Percentiles rank a stretch among this genome's conserved stretches.
Conservation (phyloP, 2,797 vertebrate genomes). For the Poecilia velifera region DNA sequence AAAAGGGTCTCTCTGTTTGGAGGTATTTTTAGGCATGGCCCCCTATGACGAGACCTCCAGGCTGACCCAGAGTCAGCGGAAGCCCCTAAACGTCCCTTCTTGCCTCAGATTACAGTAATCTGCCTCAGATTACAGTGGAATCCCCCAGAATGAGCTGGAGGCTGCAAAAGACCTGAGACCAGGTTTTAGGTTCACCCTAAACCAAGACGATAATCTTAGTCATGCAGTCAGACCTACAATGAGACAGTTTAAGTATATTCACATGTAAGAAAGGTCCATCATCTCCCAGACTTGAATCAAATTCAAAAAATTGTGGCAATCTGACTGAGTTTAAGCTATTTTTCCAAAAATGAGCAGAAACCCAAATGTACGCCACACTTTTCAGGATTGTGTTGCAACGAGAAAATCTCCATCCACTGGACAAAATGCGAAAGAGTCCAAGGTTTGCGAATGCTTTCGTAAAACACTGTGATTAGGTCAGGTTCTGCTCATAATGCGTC, state of each 20-base stretch:
- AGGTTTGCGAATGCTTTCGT: background rate
- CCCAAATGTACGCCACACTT: background rate
- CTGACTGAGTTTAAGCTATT: background rate
- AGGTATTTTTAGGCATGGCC: background rate
- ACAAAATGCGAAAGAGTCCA: background rate
- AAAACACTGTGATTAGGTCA: constrained; percentile 21
- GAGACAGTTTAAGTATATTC: background rate
- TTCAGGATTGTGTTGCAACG: background rate
- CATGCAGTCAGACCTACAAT: background rate
- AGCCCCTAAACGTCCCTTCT: background rate
- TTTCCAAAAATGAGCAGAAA: background rate
- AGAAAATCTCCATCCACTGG: background rate
- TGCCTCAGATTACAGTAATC: background rate
- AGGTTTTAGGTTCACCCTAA: background rate
- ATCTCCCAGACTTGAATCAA: background rate
- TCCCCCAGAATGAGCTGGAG: background rate
- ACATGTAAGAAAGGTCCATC: background rate
- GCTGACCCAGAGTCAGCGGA: background rate
- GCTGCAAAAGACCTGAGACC: background rate
- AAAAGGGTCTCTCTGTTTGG: background rate
- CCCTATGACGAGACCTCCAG: background rate
- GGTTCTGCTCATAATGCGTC: constrained; percentile 34
- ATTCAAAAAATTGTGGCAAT: background rate
- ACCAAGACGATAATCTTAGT: background rate
- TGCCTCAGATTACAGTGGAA: background rate